Evolutionary conservation across 1,140 invertebrate species (phyloP).

Genomic region (Drosophila truncata): DNA sequence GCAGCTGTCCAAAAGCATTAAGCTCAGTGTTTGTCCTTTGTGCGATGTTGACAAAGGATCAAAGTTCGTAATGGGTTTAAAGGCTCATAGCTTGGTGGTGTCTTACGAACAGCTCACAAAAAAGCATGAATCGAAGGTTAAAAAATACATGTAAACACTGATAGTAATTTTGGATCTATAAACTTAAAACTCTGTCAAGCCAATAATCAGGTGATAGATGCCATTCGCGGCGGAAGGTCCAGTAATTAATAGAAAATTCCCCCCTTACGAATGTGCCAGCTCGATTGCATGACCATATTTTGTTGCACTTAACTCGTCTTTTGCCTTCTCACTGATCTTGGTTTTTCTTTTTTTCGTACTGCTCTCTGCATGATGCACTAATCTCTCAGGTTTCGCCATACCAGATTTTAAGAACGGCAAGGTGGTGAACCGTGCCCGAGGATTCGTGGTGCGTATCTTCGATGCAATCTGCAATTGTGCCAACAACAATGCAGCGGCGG

Average conservation of each 20-base stretch:
- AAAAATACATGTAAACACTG: neutral
- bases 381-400: constrained; percentile 84
- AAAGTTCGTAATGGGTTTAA: neutral
- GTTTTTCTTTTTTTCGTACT: constrained; percentile 43
- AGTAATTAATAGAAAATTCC: constrained; percentile 26
- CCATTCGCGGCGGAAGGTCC: neutral
- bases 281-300: constrained; percentile 50
- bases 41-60: neutral
- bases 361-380: constrained; percentile 51
- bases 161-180: neutral
- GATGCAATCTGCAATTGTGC: constrained; percentile 88
- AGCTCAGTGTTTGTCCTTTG: neutral
- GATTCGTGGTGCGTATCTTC: constrained; percentile 87
- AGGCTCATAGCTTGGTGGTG: neutral
- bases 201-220: neutral
- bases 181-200: no score
- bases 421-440: constrained; percentile 86
- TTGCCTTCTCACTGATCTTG: constrained; percentile 59
- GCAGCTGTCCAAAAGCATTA: neutral
- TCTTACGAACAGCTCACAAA: neutral
- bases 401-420: constrained; percentile 86
- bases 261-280: constrained; percentile 14
- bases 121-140: neutral
- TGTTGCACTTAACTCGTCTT: constrained; percentile 51
- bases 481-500: constrained; percentile 87